Base-by-base conservation (phyloP, 1,140 invertebrate species). In the Hylyphantes graminicola region DNA sequence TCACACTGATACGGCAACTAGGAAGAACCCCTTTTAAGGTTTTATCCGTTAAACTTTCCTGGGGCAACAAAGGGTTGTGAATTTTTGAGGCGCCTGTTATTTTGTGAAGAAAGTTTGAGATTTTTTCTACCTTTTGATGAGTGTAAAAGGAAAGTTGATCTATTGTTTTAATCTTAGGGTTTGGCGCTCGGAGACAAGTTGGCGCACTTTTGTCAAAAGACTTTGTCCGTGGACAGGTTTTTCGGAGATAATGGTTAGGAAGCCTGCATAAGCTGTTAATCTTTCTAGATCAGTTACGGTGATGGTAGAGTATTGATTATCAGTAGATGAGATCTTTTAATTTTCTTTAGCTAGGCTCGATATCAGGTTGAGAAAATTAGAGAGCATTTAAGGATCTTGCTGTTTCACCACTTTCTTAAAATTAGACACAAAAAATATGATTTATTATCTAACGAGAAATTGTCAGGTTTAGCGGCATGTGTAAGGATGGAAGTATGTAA, bases 91-190 rank as follows among this genome's bases (percentile, higher is more conserved):
- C 79, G 75, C 67, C 12, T 35, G 19, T 48, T 80, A 80, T 80
- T 80, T 80, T 81, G 67, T 65, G 17, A 48, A 50, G n/a, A 17
- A 70, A 13, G 68, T 72, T 72, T 73, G 35, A 35, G 35, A 73
- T 72, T 51, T 81, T 81, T 59, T 63, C 48, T 21, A 19, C 21
- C 65, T 59, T 68, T 75, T 83, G 80, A 75, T 74, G 80, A 61
- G 50, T 65, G 19, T 61, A 35, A 50, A 78, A 75, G 72, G 80
- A 75, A 83, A 83, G 80, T 83, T 83, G 80, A 83, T 83, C 80
- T 83, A 83, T 83, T 83, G 80, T 83, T 83, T 83, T 83, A 83
- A 83, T 83, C 80, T 83, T 75, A 81, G 79, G 53, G 72, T 67
- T 74, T 83, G 80, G 70, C 80, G 80, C 63, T 67, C 13, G 57